Base-by-base conservation (phyloP, 1,140 invertebrate species). In the Trachymyrmex septentrionalis region DNA sequence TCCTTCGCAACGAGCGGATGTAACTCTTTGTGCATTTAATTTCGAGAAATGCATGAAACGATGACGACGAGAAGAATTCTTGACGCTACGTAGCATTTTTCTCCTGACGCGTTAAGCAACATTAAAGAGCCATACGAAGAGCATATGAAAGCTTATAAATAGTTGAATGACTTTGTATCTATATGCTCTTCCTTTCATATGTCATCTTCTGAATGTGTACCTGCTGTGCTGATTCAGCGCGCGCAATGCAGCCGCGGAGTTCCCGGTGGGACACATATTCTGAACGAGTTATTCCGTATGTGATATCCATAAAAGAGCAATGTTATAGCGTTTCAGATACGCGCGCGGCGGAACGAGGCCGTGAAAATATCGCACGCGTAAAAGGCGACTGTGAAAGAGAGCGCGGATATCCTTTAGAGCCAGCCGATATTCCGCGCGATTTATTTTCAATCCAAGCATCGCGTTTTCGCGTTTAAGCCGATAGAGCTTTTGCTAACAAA, bases 321-420 rank as follows among this genome's bases (percentile, higher is more conserved):
- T 30, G 67, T 72, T 59, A 57, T 57, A 48, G 24, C 24, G 80
- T 73, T 44, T 48, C 67, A 48, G 55, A 61, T 48, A 48, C 9
- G 48, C n/a, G n/a, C n/a, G 9, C 38, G 53, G 19, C 27, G 80
- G 66, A 87, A 86, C 73, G 73, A 85, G 81, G 87, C 59, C 59
- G 81, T 72, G 21, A 78, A 61, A 59, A 55, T 59, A 77, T 72
- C 21, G 10, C 30, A 10, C 16, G 50, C 9, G 34, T 7, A 55
- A 59, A 57, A 34, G 55, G 21, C 55, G 67, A 21, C 12, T 59
- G 30, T 59, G 50, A 81, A 81, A 57, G 50, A 55, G 21, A 30
- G 53, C 34, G 10, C 30, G 50, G 34, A 59, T 38, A 57, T 57
- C 19, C 38, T 48, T 53, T 30, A 21, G n/a, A 24, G 5, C 61